Conservation (phyloP, 2,113 vertebrate species). For the Cathartes aura region DNA sequence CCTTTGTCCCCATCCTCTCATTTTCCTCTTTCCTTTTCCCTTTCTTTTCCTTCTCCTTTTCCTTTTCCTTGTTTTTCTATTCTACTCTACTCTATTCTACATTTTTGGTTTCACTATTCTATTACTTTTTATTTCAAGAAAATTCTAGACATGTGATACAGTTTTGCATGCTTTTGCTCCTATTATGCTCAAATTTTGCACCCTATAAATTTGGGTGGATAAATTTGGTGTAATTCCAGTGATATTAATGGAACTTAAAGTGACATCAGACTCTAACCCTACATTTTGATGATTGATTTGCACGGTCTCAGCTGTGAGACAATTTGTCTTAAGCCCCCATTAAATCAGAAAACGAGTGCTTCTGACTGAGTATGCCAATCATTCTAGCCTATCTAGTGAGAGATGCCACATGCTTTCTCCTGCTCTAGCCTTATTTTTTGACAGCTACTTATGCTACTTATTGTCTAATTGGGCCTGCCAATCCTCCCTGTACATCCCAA, state of each 20-base stretch:
- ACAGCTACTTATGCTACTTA: slow-evolving; percentile 45
- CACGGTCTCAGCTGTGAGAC: slow-evolving; percentile 44
- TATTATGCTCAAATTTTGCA: neutral
- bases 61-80: neutral
- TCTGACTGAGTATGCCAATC: slow-evolving; percentile 51
- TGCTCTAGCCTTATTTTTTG: slow-evolving; percentile 36
- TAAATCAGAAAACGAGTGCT: slow-evolving; percentile 28
- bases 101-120: neutral
- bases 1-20: neutral
- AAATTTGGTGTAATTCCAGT: neutral
- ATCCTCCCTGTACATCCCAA: neutral
- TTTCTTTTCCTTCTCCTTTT: neutral
- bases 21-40: neutral
- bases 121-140: neutral
- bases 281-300: slow-evolving; percentile 51
- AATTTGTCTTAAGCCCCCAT: slow-evolving; percentile 44
- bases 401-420: slow-evolving; percentile 56
- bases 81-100: neutral
- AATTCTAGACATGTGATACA: neutral
- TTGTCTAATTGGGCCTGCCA: slow-evolving; percentile 51
- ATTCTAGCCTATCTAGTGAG: slow-evolving; percentile 29
- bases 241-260: slow-evolving; percentile 16
- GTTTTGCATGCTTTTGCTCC: neutral
- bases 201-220: neutral
- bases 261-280: neutral